Percentiles rank a stretch among this genome's conserved stretches.
Conservation (phyloP, 2,888 invertebrate species). For the Gymnocheta viridis region DNA sequence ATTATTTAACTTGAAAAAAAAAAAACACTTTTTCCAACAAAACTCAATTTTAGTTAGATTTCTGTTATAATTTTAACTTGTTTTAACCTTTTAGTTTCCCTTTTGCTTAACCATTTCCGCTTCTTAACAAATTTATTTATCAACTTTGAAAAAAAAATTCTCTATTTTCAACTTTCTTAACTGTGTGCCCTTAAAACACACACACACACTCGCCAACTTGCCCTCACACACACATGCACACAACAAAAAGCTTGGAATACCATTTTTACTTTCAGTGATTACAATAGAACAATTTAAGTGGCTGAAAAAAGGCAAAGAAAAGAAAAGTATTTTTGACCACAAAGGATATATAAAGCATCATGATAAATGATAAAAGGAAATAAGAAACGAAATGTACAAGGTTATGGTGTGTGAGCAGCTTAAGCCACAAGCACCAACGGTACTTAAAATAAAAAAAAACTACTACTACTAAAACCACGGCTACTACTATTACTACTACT, state of each 20-base stretch:
- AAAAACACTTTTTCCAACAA: no score
- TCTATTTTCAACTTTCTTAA: conserved; percentile 2
- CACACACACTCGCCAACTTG: not conserved
- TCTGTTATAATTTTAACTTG: not conserved
- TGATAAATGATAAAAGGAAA: conserved; percentile 67
- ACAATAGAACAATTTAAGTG: conserved; percentile 31
- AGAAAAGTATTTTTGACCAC: conserved; percentile 30
- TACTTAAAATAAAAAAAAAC: not conserved
- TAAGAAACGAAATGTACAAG: conserved; percentile 47
- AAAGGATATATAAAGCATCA: conserved; percentile 59
- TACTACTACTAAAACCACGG: not conserved
- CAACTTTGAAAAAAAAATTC: not conserved
- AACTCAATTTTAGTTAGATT: not conserved
- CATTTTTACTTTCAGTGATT: conserved; percentile 22
- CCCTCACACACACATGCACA: not conserved
- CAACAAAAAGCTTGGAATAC: conserved; percentile 6
- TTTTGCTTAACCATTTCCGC: not conserved
- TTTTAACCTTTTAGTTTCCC: not conserved
- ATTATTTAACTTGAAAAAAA: no score
- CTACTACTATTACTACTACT: not conserved
- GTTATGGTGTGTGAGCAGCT: conserved; percentile 23
- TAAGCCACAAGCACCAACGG: not conserved
- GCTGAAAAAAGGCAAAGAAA: conserved; percentile 9
- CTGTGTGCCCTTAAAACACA: conserved; percentile 5
- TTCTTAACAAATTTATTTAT: conserved; percentile 9